Base-by-base conservation (phyloP, 2,113 vertebrate genomes). In the Cyrtonyx montezumae region DNA sequence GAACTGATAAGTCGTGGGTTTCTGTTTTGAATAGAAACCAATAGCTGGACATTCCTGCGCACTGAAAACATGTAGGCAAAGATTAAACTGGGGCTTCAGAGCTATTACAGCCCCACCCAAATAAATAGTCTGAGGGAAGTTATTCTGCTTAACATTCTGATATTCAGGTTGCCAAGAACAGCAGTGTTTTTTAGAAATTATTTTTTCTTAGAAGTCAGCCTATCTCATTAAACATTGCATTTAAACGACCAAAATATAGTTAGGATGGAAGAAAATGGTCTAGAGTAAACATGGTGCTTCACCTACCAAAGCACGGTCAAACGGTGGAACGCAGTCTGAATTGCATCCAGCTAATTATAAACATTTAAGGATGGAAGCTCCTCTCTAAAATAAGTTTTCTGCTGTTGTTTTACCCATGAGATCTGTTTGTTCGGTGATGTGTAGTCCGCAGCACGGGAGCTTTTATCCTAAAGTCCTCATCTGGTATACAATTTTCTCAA, bases 111-210 rank as follows among this genome's bases (percentile, higher is more conserved):
- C 92, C 92, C 95, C 97, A 97, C 97, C 96, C 97, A 96, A 96
- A 96, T 86, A 94, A 96, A 96, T 71, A 92, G 83, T 95, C 78
- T 75, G 93, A 93, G 88, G 87, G 95, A 97, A 97, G 96, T 91
- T 94, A 97, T 96, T 96, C 71, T 75, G 86, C 81, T 87, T 81
- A 78, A 90, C 66, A 42, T 84, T 81, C 81, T 94, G 95, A 97
- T 92, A 92, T 48, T 79, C 42, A 43, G 67, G 69, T 87, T 96
- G 96, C 96, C 96, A 97, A 97, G 85, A 97, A 96, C 84, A 96
- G 93, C 95, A 93, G 42, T 56, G 78, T 92, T 95, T 95, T 93
- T 94, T 71, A 73, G 56, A 84, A 97, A 94, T 76, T 61, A 46
- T 76, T 94, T 92, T 83, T 81, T 91, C 94, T 94, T 93, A 95